Evolutionary conservation across 37 sponge, comb jelly and placozoan genomes (phyloP).

Genomic region (Lycopodina hypogea): DNA sequence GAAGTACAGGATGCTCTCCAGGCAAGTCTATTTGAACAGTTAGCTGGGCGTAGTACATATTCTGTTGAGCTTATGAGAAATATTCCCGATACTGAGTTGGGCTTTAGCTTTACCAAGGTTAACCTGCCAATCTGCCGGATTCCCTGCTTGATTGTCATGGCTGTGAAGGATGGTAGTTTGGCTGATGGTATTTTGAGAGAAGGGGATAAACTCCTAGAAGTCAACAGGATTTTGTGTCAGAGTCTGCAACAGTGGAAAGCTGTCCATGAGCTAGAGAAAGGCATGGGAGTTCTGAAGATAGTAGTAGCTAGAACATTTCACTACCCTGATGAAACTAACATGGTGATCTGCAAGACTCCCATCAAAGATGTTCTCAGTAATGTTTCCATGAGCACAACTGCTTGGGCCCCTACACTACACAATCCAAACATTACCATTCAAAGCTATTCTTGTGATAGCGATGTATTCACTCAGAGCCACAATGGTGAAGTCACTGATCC

Average conservation of each 20-base stretch:
- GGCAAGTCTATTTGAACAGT: conserved; percentile 28
- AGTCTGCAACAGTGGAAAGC: conserved; percentile 38
- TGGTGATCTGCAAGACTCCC: conserved; percentile 16
- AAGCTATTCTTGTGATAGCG: background rate
- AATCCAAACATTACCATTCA: background rate
- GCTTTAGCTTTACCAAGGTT: conserved; percentile 32
- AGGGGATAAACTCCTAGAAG: conserved; percentile 67
- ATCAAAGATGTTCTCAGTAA: background rate
- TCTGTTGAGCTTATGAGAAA: conserved; percentile 28
- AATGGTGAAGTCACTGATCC: background rate
- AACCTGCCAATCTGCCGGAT: conserved; percentile 38
- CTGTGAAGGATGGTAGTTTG: conserved; percentile 46
- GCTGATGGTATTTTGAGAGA: conserved; percentile 27
- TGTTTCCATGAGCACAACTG: background rate
- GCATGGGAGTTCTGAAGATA: conserved; percentile 30
- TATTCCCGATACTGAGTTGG: conserved; percentile 23
- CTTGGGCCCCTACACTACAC: conserved; percentile 20
- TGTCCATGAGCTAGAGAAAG: conserved; percentile 20
- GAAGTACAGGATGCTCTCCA: background rate
- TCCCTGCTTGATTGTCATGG: conserved; percentile 41
- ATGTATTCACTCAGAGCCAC: background rate
- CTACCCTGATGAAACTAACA: background rate
- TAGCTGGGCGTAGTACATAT: conserved; percentile 22
- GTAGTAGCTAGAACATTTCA: conserved; percentile 41
- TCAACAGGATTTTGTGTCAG: conserved; percentile 55